Evolutionary conservation across 2,888 invertebrate genomes (phyloP).

Genomic region (Apoda limacodes): DNA sequence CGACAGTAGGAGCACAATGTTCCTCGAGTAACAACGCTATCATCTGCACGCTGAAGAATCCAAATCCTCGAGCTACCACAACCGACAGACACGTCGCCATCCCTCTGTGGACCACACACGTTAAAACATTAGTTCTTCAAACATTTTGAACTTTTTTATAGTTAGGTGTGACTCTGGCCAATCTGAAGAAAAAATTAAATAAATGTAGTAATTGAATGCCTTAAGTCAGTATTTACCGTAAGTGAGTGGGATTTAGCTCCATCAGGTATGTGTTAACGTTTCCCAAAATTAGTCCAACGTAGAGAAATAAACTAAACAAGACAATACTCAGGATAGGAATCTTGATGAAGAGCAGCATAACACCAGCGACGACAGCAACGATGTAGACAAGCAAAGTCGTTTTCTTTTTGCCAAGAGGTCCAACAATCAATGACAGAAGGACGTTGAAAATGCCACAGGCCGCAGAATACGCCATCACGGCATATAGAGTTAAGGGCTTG

Average conservation of each 20-base stretch:
- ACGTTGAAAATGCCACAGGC: conserved; percentile 29
- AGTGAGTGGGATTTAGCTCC: conserved; percentile 50
- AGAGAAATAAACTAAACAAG: conserved; percentile 42
- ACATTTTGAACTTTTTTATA: too few species aligned
- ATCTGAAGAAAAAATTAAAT: too few species aligned
- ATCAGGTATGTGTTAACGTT: conserved; percentile 53
- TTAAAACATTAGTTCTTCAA: too few species aligned
- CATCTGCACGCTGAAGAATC: conserved; percentile 51
- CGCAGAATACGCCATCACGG: conserved; percentile 46
- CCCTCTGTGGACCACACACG: conserved; percentile 31
- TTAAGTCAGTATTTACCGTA: conserved; percentile 45
- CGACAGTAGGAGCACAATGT: conserved; percentile 40
- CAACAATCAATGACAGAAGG: conserved; percentile 39
- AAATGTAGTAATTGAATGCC: too few species aligned
- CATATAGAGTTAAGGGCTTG: conserved; percentile 37
- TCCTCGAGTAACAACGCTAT: conserved; percentile 37
- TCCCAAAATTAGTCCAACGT: too few species aligned
- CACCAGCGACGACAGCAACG: conserved; percentile 29
- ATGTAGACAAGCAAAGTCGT: conserved; percentile 36
- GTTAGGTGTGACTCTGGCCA: too few species aligned
- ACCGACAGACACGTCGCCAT: conserved; percentile 55
- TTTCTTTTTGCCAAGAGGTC: too few species aligned
- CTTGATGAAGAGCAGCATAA: conserved; percentile 34
- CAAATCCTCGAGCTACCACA: too few species aligned
- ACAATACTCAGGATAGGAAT: conserved; percentile 40